Conservation (phyloP, 2,797 vertebrate genomes). For the Sebastes nivosus region DNA sequence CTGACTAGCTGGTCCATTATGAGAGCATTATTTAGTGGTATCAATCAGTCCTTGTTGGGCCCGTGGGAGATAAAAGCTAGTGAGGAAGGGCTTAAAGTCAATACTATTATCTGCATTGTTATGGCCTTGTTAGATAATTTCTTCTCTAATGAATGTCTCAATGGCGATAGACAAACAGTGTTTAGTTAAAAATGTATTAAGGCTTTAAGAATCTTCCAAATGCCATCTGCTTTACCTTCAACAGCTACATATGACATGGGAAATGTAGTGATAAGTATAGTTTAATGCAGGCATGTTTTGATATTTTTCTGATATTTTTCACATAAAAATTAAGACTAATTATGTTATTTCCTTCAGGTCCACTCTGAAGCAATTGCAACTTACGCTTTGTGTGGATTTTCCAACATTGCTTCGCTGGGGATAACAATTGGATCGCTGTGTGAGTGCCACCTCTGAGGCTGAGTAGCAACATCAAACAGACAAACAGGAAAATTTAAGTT, state of each 20-base stretch:
- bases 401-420: constrained; percentile 88
- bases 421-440: constrained; percentile 83
- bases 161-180: neutral
- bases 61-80: neutral
- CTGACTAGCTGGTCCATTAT: neutral
- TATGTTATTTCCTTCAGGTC: constrained; percentile 70
- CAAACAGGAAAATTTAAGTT: too few relatives aligned
- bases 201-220: neutral
- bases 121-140: neutral
- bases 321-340: neutral
- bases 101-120: neutral
- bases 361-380: constrained; percentile 90
- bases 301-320: neutral
- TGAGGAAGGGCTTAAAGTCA: neutral
- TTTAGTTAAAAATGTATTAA: neutral
- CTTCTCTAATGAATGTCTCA: neutral
- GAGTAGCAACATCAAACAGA: neutral
- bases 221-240: neutral
- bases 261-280: neutral
- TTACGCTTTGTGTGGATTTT: constrained; percentile 91
- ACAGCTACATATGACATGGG: neutral
- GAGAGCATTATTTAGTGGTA: neutral
- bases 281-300: neutral
- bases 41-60: neutral
- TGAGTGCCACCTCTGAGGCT: constrained; percentile 74